Conservation (phyloP, 35 echinoderm and acorn worm species). For the Strongylocentrotus purpuratus region DNA sequence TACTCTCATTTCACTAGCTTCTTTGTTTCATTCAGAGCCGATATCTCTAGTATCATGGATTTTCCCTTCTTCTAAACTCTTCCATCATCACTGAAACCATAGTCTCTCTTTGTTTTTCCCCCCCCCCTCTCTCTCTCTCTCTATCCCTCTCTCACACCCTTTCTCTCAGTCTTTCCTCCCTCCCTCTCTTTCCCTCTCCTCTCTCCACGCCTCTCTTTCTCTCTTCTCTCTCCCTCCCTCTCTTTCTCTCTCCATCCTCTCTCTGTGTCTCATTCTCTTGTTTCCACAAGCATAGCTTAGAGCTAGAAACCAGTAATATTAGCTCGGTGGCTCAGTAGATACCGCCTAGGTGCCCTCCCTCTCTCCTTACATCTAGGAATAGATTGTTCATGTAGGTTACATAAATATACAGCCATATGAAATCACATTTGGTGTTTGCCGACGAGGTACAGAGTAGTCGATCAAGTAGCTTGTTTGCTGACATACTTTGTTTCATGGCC, state of each 20-base stretch:
- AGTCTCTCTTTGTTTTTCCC: too few relatives aligned
- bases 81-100: neutral
- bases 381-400: conserved; percentile 13
- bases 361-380: neutral
- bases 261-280: neutral
- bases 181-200: neutral
- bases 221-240: too few relatives aligned
- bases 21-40: neutral
- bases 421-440: conserved; percentile 39
- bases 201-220: neutral
- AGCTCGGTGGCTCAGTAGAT: neutral
- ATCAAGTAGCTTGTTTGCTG: neutral
- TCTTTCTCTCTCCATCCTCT: neutral
- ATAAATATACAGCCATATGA: conserved; percentile 14
- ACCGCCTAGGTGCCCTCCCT: neutral
- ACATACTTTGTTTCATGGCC: conserved; percentile 13
- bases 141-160: neutral
- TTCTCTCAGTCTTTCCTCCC: too few relatives aligned
- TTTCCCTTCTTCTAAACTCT: too few relatives aligned
- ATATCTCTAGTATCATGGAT: neutral
- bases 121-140: neutral
- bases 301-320: neutral
- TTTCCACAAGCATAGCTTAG: conserved; percentile 17
- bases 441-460: neutral
- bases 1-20: neutral